A percentile compares a stretch with the other conserved stretches of the same genome.
Evolutionary conservation across 2,113 vertebrate genomes (phyloP).

Genomic region (Menidia beryllina): DNA sequence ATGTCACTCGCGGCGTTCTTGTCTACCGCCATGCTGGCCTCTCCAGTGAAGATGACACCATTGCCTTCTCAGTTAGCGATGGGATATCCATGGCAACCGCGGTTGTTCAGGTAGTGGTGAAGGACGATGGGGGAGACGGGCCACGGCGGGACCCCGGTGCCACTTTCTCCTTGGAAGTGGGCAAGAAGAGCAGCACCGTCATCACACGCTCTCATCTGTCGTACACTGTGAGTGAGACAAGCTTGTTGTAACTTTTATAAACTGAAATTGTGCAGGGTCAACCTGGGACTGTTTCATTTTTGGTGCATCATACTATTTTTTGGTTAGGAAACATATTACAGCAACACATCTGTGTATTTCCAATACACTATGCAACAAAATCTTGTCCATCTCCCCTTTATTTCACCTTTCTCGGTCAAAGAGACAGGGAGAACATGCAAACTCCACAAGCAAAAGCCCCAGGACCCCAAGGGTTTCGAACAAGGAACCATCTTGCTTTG

Average conservation of each 20-base stretch:
- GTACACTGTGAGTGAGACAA: slow-evolving; percentile 83
- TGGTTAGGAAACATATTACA: too few relatives aligned
- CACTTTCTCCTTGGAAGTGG: slow-evolving; percentile 83
- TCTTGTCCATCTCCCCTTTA: too few relatives aligned
- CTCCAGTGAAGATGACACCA: slow-evolving; percentile 82
- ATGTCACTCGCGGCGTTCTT: slow-evolving; percentile 86
- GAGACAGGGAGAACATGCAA: too few relatives aligned
- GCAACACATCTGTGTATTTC: too few relatives aligned
- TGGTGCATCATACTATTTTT: too few relatives aligned
- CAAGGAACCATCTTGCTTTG: too few relatives aligned
- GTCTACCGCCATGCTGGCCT: slow-evolving; percentile 89
- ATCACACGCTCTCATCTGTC: slow-evolving; percentile 88
- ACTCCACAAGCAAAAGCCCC: too few relatives aligned
- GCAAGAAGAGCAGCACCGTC: slow-evolving; percentile 84
- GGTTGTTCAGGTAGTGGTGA: slow-evolving; percentile 85
- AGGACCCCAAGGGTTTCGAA: too few relatives aligned
- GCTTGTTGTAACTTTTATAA: too few relatives aligned
- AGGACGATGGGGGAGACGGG: slow-evolving; percentile 67
- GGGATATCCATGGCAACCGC: slow-evolving; percentile 83
- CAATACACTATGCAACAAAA: too few relatives aligned
- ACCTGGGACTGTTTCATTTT: not conserved
- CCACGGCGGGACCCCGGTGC: slow-evolving; percentile 83
- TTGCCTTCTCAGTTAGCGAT: slow-evolving; percentile 91
- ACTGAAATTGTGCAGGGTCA: too few relatives aligned
- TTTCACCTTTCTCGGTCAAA: too few relatives aligned